Conservation (phyloP, 2,113 vertebrate genomes). For the Girardinichthys multiradiatus region DNA sequence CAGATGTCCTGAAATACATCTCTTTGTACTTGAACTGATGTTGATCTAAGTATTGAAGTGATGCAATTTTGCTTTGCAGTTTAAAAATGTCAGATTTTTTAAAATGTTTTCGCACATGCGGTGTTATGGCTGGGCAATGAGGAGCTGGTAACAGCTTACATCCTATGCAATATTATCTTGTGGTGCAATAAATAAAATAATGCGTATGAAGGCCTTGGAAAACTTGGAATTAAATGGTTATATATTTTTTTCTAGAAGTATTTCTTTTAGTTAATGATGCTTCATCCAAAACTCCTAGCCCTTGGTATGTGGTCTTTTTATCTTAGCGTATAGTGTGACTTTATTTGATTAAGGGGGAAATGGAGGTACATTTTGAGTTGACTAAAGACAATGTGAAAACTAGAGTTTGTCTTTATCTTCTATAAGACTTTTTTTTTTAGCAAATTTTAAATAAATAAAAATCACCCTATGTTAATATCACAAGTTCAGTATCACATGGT, state of each 20-base stretch:
- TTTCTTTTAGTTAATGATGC: slow-evolving; percentile 40
- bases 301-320: slow-evolving; percentile 43
- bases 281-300: slow-evolving; percentile 26
- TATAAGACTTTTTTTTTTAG: not conserved
- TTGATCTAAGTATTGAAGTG: slow-evolving; percentile 37
- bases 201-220: slow-evolving; percentile 60
- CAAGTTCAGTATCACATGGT: slow-evolving; percentile 10
- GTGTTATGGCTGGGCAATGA: slow-evolving; percentile 79
- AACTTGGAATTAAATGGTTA: not conserved
- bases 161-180: slow-evolving; percentile 83
- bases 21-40: slow-evolving; percentile 36
- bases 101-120: slow-evolving; percentile 34
- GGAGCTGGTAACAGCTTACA: slow-evolving; percentile 80
- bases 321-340: slow-evolving; percentile 56
- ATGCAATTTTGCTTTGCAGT: slow-evolving; percentile 38
- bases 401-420: too few relatives aligned
- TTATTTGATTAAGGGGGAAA: slow-evolving; percentile 39
- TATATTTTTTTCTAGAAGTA: slow-evolving; percentile 23
- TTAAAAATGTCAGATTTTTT: slow-evolving; percentile 39
- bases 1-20: slow-evolving; percentile 33
- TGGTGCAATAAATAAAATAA: slow-evolving; percentile 78
- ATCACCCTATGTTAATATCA: not conserved
- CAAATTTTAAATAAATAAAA: slow-evolving; percentile 10
- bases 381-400: not conserved
- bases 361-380: slow-evolving; percentile 26